Conservation (phyloP, 2,888 invertebrate genomes). For the Saturnia japonica region DNA sequence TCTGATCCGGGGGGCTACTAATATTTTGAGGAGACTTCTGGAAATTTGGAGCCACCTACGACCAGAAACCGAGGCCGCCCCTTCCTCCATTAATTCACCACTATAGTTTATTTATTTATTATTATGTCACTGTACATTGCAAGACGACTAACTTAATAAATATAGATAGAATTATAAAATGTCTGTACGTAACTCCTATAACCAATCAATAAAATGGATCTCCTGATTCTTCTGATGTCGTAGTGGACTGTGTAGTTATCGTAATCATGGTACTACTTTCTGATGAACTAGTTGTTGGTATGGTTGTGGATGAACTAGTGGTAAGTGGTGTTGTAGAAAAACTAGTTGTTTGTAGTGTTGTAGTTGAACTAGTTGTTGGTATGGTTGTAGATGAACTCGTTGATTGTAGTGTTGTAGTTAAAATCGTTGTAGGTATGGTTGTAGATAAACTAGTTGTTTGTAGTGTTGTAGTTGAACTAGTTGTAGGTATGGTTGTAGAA, state of each 20-base stretch:
- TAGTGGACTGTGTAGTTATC: not conserved
- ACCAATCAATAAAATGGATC: slow-evolving; percentile 26
- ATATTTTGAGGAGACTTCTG: no score
- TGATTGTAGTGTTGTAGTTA: not conserved
- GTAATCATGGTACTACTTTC: slow-evolving; percentile 6
- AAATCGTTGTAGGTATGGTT: not conserved
- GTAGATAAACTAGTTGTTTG: not conserved
- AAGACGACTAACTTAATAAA: not conserved
- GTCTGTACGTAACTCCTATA: not conserved
- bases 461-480: slow-evolving; percentile 6
- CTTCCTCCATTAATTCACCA: no score
- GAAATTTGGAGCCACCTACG: no score
- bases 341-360: slow-evolving; percentile 1
- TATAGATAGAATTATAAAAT: not conserved
- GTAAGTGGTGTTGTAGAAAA: not conserved
- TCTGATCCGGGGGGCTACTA: no score
- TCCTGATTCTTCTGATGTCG: slow-evolving; percentile 12
- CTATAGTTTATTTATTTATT: no score
- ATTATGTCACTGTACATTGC: not conserved
- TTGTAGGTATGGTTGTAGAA: not conserved
- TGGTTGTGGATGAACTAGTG: not conserved
- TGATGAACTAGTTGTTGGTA: not conserved
- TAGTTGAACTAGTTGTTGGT: no score
- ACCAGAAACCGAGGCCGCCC: no score
- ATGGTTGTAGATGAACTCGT: not conserved